Conservation (phyloP, 2,113 vertebrate genomes). For the Otis tarda region DNA sequence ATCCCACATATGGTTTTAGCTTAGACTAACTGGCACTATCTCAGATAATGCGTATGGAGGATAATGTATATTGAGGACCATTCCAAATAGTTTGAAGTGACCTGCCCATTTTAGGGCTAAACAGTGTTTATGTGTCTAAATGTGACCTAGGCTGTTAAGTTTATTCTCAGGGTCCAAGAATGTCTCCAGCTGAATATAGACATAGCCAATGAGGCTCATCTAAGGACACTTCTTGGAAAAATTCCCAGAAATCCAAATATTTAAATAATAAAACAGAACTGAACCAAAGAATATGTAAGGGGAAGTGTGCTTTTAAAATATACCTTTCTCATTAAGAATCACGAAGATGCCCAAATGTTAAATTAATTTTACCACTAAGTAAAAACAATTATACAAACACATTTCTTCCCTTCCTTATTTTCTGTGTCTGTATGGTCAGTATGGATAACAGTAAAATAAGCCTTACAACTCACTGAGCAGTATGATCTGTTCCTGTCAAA, state of each 20-base stretch:
- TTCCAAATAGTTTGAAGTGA: background rate
- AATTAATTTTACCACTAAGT: background rate
- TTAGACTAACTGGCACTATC: background rate
- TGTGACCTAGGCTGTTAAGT: background rate
- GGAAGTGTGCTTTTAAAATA: background rate
- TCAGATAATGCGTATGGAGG: background rate
- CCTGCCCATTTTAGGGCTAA: background rate
- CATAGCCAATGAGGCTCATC: background rate
- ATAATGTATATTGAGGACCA: background rate
- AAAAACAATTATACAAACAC: background rate
- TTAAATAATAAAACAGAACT: background rate
- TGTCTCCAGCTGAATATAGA: background rate
- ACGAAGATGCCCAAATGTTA: background rate
- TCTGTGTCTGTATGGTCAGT: background rate
- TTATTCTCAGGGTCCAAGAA: background rate
- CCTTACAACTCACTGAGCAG: background rate
- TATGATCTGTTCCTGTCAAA: background rate
- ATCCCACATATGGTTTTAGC: background rate
- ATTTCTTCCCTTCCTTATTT: background rate
- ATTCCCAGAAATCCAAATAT: background rate
- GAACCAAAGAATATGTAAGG: background rate
- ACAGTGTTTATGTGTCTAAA: background rate
- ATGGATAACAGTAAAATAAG: background rate
- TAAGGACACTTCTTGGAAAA: background rate
- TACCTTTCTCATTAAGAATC: background rate